Percentiles rank a stretch among this genome's conserved stretches.
These are phyloP conservation scores for Eristalinus aeneus DNA, from an alignment of 2,888 invertebrate species.

Conservation along the genomic window DNA sequence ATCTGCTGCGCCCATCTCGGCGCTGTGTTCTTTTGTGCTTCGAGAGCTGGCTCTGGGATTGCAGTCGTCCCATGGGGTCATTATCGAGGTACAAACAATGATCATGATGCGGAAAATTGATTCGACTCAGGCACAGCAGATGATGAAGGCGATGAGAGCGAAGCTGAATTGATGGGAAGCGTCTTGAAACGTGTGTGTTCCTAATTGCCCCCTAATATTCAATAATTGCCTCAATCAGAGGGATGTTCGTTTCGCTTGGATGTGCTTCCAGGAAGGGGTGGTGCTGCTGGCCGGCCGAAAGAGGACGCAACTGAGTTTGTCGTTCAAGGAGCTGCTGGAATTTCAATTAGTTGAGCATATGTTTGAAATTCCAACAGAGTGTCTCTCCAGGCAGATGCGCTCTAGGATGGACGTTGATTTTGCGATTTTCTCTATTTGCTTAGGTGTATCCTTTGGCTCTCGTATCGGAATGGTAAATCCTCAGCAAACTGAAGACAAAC, in stretches of 20 bases:
- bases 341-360: conserved; percentile 68
- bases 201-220: conserved; percentile 69
- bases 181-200: conserved; percentile 50
- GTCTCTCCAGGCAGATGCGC: conserved; percentile 24
- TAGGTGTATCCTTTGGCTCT: conserved; percentile 38
- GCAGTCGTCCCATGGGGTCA: conserved; percentile 60
- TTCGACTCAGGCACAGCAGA: conserved; percentile 42
- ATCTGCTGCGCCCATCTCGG: conserved; percentile 58
- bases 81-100: conserved; percentile 53
- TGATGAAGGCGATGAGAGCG: neutral
- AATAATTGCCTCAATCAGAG: conserved; percentile 66
- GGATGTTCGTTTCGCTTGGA: conserved; percentile 8
- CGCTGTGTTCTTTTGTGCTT: conserved; percentile 33
- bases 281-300: neutral
- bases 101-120: conserved; percentile 66
- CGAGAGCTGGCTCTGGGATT: conserved; percentile 27
- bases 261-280: neutral
- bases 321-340: conserved; percentile 47
- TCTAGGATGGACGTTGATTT: conserved; percentile 55
- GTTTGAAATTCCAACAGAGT: conserved; percentile 63
- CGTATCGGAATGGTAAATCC: neutral
- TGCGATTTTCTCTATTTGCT: conserved; percentile 60
- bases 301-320: conserved; percentile 40
- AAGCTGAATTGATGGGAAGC: neutral
- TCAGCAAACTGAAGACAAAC: neutral